Evolutionary conservation across 2,888 invertebrate genomes (phyloP).

Genomic region (Lithosia quadra): DNA sequence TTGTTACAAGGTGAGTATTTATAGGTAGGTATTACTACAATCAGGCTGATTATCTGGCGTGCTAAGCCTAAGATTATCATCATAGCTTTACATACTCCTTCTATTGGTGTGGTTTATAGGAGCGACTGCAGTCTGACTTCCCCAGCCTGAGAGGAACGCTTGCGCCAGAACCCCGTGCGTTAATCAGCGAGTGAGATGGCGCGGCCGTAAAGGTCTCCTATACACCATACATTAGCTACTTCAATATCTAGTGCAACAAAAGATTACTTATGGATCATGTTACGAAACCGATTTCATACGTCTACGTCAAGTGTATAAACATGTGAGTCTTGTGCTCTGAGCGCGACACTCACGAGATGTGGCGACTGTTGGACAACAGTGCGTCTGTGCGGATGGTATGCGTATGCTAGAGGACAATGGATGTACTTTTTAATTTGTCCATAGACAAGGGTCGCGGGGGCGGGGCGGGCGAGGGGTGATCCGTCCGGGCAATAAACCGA

Average conservation of each 20-base stretch:
- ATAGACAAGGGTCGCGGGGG: slow-evolving; percentile 24
- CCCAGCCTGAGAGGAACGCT: neutral
- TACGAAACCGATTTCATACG: too few species aligned
- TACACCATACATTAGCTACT: too few species aligned
- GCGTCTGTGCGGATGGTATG: neutral
- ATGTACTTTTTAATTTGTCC: slow-evolving; percentile 63
- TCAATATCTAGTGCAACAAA: too few species aligned
- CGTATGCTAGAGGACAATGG: neutral
- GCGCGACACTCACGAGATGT: neutral
- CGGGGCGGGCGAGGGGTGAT: slow-evolving; percentile 20
- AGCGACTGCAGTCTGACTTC: too few species aligned
- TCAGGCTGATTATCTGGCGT: too few species aligned
- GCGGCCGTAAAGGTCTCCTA: neutral
- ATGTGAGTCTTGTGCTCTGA: neutral
- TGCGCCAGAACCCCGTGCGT: neutral
- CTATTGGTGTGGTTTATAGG: neutral
- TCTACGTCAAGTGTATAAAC: neutral
- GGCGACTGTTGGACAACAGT: neutral
- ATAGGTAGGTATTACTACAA: too few species aligned
- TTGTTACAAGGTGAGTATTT: too few species aligned
- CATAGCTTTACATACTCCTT: too few species aligned
- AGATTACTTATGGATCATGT: too few species aligned
- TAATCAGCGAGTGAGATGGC: too few species aligned
- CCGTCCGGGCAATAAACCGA: slow-evolving; percentile 48
- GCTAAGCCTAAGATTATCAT: too few species aligned